These are phyloP conservation scores for Cephalopterus ornatus DNA, from an alignment of 2,113 vertebrate species.

Conservation along the genomic window DNA sequence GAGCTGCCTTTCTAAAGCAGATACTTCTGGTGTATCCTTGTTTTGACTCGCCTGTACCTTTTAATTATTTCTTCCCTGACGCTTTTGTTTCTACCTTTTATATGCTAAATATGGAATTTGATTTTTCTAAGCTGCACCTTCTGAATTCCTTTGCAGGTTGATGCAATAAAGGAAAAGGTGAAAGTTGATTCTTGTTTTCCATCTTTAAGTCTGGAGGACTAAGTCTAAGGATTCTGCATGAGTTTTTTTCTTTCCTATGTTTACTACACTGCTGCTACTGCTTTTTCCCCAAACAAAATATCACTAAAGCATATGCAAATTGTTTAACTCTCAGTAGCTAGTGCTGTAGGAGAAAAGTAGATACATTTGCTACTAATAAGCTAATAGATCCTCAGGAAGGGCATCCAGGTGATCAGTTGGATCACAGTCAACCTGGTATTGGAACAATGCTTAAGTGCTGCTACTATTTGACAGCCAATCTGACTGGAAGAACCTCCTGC, in stretches of 20 bases:
- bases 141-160: slow-evolving; percentile 99
- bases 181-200: slow-evolving; percentile 95
- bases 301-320: slow-evolving; percentile 85
- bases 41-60: slow-evolving; percentile 69
- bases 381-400: slow-evolving; percentile 77
- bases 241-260: slow-evolving; percentile 85
- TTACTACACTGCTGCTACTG: slow-evolving; percentile 88
- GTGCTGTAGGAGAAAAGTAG: slow-evolving; percentile 78
- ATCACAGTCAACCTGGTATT: slow-evolving; percentile 70
- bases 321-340: slow-evolving; percentile 82
- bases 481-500: background rate
- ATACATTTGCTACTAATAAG: slow-evolving; percentile 79
- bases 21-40: slow-evolving; percentile 74
- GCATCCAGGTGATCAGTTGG: slow-evolving; percentile 76
- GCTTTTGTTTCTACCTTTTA: slow-evolving; percentile 84
- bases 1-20: slow-evolving; percentile 59
- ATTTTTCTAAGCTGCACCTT: slow-evolving; percentile 90
- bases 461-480: background rate
- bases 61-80: slow-evolving; percentile 76
- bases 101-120: slow-evolving; percentile 80
- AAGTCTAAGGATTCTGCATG: slow-evolving; percentile 94
- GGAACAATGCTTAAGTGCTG: background rate
- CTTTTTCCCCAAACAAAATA: slow-evolving; percentile 80
- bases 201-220: slow-evolving; percentile 97
- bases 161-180: slow-evolving; percentile 96